Base-by-base conservation (phyloP, 2,113 vertebrate genomes). In the Corythornis vintsioides region DNA sequence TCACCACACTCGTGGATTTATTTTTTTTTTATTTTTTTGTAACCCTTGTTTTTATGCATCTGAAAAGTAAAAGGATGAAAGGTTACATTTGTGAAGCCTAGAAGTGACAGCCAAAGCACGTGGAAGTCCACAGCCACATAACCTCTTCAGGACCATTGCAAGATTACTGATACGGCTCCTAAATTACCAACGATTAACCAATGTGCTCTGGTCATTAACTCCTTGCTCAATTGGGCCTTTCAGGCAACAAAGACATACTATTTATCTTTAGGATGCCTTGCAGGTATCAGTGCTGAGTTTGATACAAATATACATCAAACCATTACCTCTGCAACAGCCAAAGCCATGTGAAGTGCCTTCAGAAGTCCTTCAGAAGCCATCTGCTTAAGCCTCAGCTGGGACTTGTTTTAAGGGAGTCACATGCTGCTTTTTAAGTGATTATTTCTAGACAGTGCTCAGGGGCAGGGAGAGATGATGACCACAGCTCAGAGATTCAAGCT, bases 1-100 rank as follows among this genome's bases (percentile, higher is more conserved):
- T 35, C 2, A 52, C 80, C 57, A 75, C 57, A 72, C 28, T 52
- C 24, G 0, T 14, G 29, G 83, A 78, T 72, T 94, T 50, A 20
- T 91, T 63, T 91, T 47, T 91, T 59, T 91, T 10, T 38, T 38
- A 78, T 72, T 94, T 50, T 47, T 91, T 63, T 91, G 48, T 65
- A 75, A 48, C 33, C 72, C 33, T 92, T 73, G 42, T 76, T 72
- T 92, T 43, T 47, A 28, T 19, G 15, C 66, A 72, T 71, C 73
- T 72, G 57, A n/a, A 92, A 91, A 90, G 53, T 11, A 21, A 64
- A 77, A 86, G 47, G 52, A 71, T 67, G 69, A 91, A 83, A 77
- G 52, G 60, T 64, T 88, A 17, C 69, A 14, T 25, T 66, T 86
- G 75, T 40, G 64, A 43, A 67, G 47, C 25, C 52, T 35, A 40